Base-by-base conservation (phyloP, 1,140 invertebrate genomes). In the Pygmarrhopalites habei region DNA sequence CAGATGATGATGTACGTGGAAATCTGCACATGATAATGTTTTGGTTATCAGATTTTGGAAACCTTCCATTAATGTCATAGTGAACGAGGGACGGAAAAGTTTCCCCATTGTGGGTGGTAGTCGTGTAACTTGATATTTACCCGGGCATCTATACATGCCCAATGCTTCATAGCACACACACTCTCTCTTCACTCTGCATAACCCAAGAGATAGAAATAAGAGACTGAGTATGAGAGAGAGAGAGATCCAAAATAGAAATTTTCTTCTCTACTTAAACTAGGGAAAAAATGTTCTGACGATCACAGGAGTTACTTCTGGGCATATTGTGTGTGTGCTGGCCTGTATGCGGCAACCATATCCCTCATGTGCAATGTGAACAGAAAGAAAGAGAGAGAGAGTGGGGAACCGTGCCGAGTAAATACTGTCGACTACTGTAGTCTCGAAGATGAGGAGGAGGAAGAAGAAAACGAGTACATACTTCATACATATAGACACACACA, bases 101-200 rank as follows among this genome's bases (percentile, higher is more conserved):
- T 59, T 35, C 58, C 53, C 65, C 69, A 65, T 70, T 70, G 69
- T 67, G 69, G 69, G 69, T 67, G 69, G 69, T 62, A 67, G 62
- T 62, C 32, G 23, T 67, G 69, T 65, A 70, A 70, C 65, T 64
- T 62, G 69, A 70, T n/a, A n/a, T n/a, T n/a, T 70, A 70, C 66
- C 65, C 69, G 65, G 65, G 65, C 60, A 57, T 56, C 7, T 30
- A 35, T 7, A 35, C 53, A 35, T 56, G 28, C 35, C 35, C 44
- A 19, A 12, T 47, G 44, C 44, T n/a, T 47, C n/a, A 7, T 47
- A n/a, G 7, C 19, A 7, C 44, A 5, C 15, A 14, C 1, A 2
- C 43, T 47, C 43, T 47, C 56, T 32, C 39, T 41, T 17, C 7
- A 35, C n/a, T 19, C n/a, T 14, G 25, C 35, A 2, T 17, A 56